Evolutionary conservation across 2,888 invertebrate genomes (phyloP), one percentile per base, ranked within the genome.

Genomic region (Watsonalla binaria): DNA sequence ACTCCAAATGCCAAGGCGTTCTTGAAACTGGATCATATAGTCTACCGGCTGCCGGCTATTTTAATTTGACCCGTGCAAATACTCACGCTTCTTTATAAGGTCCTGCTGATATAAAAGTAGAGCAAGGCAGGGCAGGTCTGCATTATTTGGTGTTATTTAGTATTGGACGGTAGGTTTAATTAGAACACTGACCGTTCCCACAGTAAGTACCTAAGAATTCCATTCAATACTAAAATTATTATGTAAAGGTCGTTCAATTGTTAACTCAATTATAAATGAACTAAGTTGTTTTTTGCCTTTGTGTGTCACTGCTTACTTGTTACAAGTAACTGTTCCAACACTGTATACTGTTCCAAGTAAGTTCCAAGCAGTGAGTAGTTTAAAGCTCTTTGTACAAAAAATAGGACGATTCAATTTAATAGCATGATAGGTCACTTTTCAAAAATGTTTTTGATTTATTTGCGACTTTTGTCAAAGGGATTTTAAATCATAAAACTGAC

Each of bases 1-100:
- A 74, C 60, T 61, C 24, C 57, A 84, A 86, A 86, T 85, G 87
- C 77, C 86, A 86, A 86, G 86, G 87, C 63, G 75, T 69, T 78
- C 74, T 70, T 69, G 63, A 65, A 66, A 74, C 70, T 74, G 74
- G 76, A 72, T 65, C 62, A 62, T 55, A 35, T 46, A 50, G 51
- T 60, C 71, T 72, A 67, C 69, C 70, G 70, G 63, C 71, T 72
- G 66, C 69, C 70, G 70, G 63, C 76, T 76, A 77, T 49, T 57
- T 59, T 76, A 73, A 55, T 51, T 57, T 68, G 81, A 72, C 51
- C 71, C 11, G 5, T 8, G 5, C 42, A 42, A 11, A 42, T 42
- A 8, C 11, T 42, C 68, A 53, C 54, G 49, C n/a, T n/a, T 47
- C 35, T 14, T 35, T 35, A 51, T 48, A 51, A 45, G 39, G 51